These are phyloP conservation scores for Doris montereyensis DNA, from an alignment of 2,888 invertebrate species.

Conservation along the genomic window DNA sequence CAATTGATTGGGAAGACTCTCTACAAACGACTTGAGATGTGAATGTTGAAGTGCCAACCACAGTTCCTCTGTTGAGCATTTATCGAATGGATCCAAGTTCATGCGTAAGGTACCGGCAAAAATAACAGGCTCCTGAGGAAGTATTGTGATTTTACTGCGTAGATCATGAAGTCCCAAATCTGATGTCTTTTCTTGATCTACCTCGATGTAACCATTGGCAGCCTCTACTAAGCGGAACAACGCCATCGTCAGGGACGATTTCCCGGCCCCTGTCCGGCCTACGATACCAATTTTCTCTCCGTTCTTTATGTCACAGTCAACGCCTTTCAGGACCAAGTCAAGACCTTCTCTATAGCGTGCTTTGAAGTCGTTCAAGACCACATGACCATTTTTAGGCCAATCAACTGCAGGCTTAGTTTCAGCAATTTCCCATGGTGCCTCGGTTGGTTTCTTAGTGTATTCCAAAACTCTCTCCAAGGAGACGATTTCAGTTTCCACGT, in stretches of 20 bases:
- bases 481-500: conserved; percentile 23
- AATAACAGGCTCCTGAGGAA: conserved; percentile 95
- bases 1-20: conserved; percentile 83
- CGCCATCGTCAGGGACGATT: conserved; percentile 81
- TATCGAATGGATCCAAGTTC: conserved; percentile 92
- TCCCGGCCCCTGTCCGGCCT: conserved; percentile 69
- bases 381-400: conserved; percentile 32
- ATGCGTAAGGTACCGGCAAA: conserved; percentile 92
- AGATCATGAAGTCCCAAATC: conserved; percentile 83
- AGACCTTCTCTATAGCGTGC: conserved; percentile 32
- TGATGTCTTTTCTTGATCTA: conserved; percentile 80
- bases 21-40: conserved; percentile 89
- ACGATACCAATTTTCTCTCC: conserved; percentile 76
- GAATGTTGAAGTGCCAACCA: conserved; percentile 92
- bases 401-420: background rate
- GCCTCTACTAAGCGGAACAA: conserved; percentile 86
- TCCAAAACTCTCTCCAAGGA: conserved; percentile 35
- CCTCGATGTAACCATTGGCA: conserved; percentile 81
- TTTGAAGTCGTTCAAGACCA: conserved; percentile 20
- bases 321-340: conserved; percentile 29
- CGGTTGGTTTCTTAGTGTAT: conserved; percentile 22
- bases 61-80: conserved; percentile 84
- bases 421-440: conserved; percentile 28
- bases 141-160: conserved; percentile 87
- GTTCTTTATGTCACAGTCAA: conserved; percentile 4